Conservation (phyloP, 2,113 vertebrate species). For the Steatornis caripensis region DNA sequence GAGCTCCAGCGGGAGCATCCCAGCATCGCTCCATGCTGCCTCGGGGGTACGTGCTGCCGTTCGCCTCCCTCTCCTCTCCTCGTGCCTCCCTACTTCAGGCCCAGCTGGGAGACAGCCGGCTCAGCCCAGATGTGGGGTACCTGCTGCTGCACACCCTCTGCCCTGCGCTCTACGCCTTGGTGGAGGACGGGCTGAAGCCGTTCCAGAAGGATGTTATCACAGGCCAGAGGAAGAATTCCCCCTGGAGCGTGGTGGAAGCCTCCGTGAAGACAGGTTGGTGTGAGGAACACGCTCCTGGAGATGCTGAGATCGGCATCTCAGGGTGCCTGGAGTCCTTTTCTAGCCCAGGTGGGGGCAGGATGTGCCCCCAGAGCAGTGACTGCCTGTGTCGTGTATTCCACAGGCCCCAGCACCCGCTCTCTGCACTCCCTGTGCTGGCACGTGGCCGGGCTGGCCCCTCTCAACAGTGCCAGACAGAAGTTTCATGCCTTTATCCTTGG, state of each 20-base stretch:
- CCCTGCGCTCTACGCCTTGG: slow-evolving; percentile 84
- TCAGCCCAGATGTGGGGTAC: slow-evolving; percentile 89
- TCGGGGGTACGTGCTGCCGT: not conserved
- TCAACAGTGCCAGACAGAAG: slow-evolving; percentile 82
- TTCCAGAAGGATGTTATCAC: slow-evolving; percentile 94
- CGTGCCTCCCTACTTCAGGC: slow-evolving; percentile 69
- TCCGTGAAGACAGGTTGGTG: slow-evolving; percentile 83
- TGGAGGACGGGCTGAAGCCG: slow-evolving; percentile 89
- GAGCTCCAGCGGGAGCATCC: not conserved
- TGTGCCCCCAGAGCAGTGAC: not conserved
- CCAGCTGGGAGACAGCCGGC: slow-evolving; percentile 89
- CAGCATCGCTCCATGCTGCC: not conserved
- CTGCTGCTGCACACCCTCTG: slow-evolving; percentile 90
- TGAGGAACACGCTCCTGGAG: fast-evolving
- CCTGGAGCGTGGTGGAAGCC: slow-evolving; percentile 91
- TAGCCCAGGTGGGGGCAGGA: not conserved
- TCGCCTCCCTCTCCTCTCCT: not conserved
- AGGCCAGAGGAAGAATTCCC: slow-evolving; percentile 86
- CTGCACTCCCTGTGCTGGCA: slow-evolving; percentile 81
- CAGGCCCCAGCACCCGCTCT: slow-evolving; percentile 76
- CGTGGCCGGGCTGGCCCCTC: slow-evolving; percentile 81
- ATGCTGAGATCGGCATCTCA: not conserved
- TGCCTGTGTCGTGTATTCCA: not conserved
- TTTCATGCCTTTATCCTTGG: slow-evolving; percentile 94
- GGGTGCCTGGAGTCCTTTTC: too few species aligned